Conservation (phyloP, 1,140 invertebrate species). For the Aleiodes sp. region DNA sequence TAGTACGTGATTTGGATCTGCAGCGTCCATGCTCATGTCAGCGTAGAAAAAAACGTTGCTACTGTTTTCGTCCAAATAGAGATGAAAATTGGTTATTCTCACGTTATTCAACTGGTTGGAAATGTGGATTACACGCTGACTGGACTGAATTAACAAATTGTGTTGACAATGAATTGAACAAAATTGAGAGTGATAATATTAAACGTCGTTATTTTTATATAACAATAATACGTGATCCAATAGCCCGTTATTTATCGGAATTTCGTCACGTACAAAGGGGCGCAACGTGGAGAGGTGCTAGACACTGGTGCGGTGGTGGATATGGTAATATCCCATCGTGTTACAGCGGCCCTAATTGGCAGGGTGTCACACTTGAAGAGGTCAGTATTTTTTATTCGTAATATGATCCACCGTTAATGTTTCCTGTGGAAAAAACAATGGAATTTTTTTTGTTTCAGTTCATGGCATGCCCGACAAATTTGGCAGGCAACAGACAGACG, state of each 20-base stretch:
- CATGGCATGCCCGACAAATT: constrained; percentile 88
- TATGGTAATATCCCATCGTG: constrained; percentile 81
- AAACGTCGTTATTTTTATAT: constrained; percentile 95
- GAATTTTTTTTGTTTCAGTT: constrained; percentile 76
- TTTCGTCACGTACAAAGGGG: constrained; percentile 95
- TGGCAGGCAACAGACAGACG: constrained; percentile 96
- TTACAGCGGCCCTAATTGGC: constrained; percentile 76
- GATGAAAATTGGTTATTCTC: constrained; percentile 98
- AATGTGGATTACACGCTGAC: constrained; percentile 97
- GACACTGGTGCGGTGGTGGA: constrained; percentile 89
- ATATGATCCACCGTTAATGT: too few species aligned
- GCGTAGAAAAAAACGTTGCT: constrained; percentile 85
- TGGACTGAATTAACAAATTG: constrained; percentile 96
- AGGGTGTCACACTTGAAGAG: constrained; percentile 69
- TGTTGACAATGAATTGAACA: constrained; percentile 87
- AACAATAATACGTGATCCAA: constrained; percentile 91
- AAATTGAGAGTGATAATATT: constrained; percentile 81
- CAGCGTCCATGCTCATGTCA: constrained; percentile 89
- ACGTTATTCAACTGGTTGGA: constrained; percentile 98
- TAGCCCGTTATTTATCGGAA: constrained; percentile 90
- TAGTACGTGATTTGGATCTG: constrained; percentile 92
- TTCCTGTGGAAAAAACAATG: too few species aligned
- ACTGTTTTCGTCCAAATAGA: constrained; percentile 89
- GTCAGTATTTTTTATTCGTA: constrained; percentile 41
- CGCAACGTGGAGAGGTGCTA: constrained; percentile 94